Evolutionary conservation across 1,140 invertebrate genomes (phyloP), one percentile per base, ranked within the genome.

Genomic region (Penaeus vannamei): DNA sequence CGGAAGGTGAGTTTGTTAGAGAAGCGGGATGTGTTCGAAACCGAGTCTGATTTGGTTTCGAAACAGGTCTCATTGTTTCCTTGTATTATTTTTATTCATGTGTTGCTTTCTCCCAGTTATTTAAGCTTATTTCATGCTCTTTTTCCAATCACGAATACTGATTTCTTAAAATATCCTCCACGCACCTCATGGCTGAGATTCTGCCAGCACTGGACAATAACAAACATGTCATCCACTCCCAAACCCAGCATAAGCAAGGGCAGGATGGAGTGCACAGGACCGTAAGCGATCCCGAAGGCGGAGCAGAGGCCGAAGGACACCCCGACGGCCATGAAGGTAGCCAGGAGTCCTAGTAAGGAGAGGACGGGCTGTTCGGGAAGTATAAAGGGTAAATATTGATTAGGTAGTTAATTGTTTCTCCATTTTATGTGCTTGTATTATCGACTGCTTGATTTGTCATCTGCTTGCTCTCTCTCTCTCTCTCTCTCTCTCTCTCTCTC

Each of bases 161-260:
- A 53, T 53, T 53, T 53, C 53, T 53, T 53, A 53, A 53, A 53
- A 53, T 12, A 17, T 53, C 5, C 66, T 72, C 66, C 17, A 72
- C 66, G 0, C n/a, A 91, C 91, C 81, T 92, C 72, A 5, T 83
- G 42, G 36, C 77, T 89, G 7, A 92, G 87, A 60, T 91, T 92
- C 61, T 82, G 80, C 87, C 86, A 91, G 64, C 91, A 91, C 88
- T 96, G 95, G 94, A 96, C 95, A 94, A 97, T 96, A 8, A 97
- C 95, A 94, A 97, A 96, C 94, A 97, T 96, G 93, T 97, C 95
- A 92, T 97, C 96, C 85, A 97, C 95, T 72, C 96, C 96, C 19
- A 97, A 94, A 91, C 96, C 96, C 94, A 97, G 95, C 46, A 97
- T 92, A 69, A 97, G 93, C 93, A 97, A 97, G 14, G 96, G 96